Conservation (phyloP, 2,888 invertebrate genomes). For the Drosophila paramelanica region DNA sequence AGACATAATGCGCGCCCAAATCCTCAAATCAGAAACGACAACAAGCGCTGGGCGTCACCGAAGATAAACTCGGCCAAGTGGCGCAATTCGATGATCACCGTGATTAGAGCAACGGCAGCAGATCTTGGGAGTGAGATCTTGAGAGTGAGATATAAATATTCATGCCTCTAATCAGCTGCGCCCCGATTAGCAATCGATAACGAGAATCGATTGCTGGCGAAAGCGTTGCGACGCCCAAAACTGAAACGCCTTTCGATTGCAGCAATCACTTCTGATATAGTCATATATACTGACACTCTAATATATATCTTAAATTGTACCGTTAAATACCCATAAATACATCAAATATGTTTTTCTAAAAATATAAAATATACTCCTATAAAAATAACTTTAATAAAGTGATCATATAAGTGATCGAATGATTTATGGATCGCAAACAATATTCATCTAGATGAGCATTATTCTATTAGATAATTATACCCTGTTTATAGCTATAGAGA, state of each 20-base stretch:
- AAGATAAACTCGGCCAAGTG: conserved; percentile 40
- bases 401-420: neutral
- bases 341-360: too few relatives aligned
- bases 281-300: neutral
- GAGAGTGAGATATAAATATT: conserved; percentile 44
- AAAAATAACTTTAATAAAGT: neutral
- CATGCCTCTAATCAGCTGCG: conserved; percentile 52
- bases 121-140: conserved; percentile 39
- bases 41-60: conserved; percentile 23
- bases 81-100: conserved; percentile 46
- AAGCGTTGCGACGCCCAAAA: conserved; percentile 45
- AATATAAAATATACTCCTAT: neutral
- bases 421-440: too few relatives aligned
- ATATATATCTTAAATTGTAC: neutral
- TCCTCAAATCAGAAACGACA: conserved; percentile 28
- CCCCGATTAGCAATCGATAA: conserved; percentile 40
- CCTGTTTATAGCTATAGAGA: too few relatives aligned
- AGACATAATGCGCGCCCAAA: conserved; percentile 60
- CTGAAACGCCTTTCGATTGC: neutral
- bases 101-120: conserved; percentile 44
- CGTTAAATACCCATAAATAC: neutral
- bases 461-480: too few relatives aligned
- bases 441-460: too few relatives aligned
- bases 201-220: conserved; percentile 47
- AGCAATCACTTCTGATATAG: neutral